phyloP scores from a whole-genome alignment of 2,113 vertebrate species.

The Ammodytes marinus region DNA sequence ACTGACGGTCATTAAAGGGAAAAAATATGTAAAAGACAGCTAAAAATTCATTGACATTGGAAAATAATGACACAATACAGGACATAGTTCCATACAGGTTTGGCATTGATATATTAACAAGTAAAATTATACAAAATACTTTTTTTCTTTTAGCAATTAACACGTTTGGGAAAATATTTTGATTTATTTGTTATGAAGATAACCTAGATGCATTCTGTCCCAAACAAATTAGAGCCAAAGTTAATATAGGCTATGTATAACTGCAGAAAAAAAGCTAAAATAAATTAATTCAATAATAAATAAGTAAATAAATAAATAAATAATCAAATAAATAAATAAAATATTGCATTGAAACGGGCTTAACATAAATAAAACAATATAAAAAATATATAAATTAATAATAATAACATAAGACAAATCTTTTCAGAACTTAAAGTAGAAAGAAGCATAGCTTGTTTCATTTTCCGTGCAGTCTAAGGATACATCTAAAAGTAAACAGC shows the following conservation, averaged over 20 bases:
- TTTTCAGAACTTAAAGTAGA: slow-evolving; percentile 55
- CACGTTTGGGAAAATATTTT: slow-evolving; percentile 83
- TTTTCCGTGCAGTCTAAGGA: slow-evolving; percentile 84
- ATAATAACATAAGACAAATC: slow-evolving; percentile 27
- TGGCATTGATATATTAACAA: slow-evolving; percentile 79
- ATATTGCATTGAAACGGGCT: slow-evolving; percentile 56
- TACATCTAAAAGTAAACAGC: slow-evolving; percentile 83
- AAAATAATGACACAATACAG: slow-evolving; percentile 81
- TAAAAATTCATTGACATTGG: slow-evolving; percentile 73
- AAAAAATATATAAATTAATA: slow-evolving; percentile 67
- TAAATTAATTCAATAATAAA: slow-evolving; percentile 63
- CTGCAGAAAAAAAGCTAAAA: slow-evolving; percentile 50
- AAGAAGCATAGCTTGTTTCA: slow-evolving; percentile 71
- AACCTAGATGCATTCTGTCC: slow-evolving; percentile 76
- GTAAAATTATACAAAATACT: slow-evolving; percentile 85
- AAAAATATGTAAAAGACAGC: slow-evolving; percentile 75
- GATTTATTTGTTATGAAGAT: slow-evolving; percentile 80
- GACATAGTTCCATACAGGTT: slow-evolving; percentile 80
- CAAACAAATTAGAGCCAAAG: slow-evolving; percentile 69
- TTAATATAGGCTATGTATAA: slow-evolving; percentile 61
- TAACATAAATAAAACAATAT: slow-evolving; percentile 65
- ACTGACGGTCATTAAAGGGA: slow-evolving; percentile 79
- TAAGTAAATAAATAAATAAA: slow-evolving; percentile 71
- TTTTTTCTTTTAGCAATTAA: slow-evolving; percentile 79
- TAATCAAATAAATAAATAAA: slow-evolving; percentile 60